Conservation (phyloP, 2,113 vertebrate genomes). For the Isichthys henryi region DNA sequence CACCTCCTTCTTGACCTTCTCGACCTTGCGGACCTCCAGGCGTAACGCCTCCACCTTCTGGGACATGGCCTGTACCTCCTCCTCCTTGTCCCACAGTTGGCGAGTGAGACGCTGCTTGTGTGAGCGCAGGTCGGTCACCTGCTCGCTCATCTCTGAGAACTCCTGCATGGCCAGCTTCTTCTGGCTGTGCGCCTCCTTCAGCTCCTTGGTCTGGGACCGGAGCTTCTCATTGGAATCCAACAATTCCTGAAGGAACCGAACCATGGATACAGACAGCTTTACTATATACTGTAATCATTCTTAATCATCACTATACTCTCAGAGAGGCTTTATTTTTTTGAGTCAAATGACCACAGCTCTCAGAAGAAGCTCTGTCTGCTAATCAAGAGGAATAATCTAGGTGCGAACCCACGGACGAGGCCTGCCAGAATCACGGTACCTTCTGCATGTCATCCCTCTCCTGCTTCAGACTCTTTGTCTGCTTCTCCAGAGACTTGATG, state of each 20-base stretch:
- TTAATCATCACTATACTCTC: not conserved
- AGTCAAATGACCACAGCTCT: not conserved
- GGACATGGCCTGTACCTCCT: conserved; percentile 84
- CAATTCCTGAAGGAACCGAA: conserved; percentile 67
- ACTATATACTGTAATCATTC: not conserved
- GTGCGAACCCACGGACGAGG: not conserved
- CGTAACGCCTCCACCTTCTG: conserved; percentile 88
- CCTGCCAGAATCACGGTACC: conserved; percentile 54
- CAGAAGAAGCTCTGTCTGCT: not conserved
- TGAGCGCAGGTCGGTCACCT: conserved; percentile 84
- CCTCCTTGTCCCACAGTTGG: conserved; percentile 94
- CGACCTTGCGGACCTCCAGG: conserved; percentile 89
- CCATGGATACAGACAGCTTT: not conserved
- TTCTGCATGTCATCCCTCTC: conserved; percentile 87
- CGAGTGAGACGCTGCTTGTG: conserved; percentile 90
- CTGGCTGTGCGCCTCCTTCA: conserved; percentile 96
- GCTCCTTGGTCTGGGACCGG: conserved; percentile 90
- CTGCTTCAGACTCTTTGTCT: conserved; percentile 74
- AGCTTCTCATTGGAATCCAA: conserved; percentile 79
- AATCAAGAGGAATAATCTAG: not conserved
- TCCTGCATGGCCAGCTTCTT: conserved; percentile 92
- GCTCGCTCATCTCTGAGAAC: conserved; percentile 93
- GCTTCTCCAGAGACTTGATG: conserved; percentile 82
- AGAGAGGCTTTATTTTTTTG: not conserved
- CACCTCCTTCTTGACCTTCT: conserved; percentile 94